Base-by-base conservation (phyloP, 2,888 invertebrate species). In the Pandemis heparana region DNA sequence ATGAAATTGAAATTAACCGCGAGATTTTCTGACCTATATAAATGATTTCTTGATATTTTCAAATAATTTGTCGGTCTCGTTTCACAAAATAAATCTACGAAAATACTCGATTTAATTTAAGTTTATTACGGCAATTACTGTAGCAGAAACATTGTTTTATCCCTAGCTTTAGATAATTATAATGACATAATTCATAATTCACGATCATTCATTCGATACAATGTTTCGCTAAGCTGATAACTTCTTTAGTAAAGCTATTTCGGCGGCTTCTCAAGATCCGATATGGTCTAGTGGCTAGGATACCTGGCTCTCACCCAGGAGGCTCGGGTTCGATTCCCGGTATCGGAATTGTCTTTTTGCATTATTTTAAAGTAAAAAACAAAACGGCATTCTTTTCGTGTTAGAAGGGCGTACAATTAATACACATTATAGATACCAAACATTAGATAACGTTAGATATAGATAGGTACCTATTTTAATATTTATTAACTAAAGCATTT, bases 211-310 rank as follows among this genome's bases (percentile, higher is more conserved):
- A 43, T 12, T 10, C 12, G n/a, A 7, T 32, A 32, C 23, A 32
- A 32, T 32, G 23, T 32, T 51, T 5, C 9, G 53, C 18, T 53
- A 18, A 56, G 23, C 10, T 23, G 5, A 4, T 5, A 10, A 12
- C 23, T 7, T 12, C 23, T 56, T 56, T 56, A 56, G 56, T 56
- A 14, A 7, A 41, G 23, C 5, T 18, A 73, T 39, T 73, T 73
- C 68, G 23, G 3, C 23, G 0, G 0, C 0, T 0, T 0, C 0
- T 0, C 14, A 68, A 7, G 1, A 69, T 89, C 89, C 89, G 87
- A 87, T 92, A 92, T 91, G 89, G 91, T 91, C 91, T 92, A 91
- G 90, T 91, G 91, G 92, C 87, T 91, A 91, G 90, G 90, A 91
- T 89, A 89, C 85, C 89, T 89, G 76, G 73, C 73, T 74, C 73